Percentiles rank a stretch among this genome's conserved stretches.
phyloP scores from a whole-genome alignment of 92 coral and sea anemone species.

The Palythoa grandiflora region DNA sequence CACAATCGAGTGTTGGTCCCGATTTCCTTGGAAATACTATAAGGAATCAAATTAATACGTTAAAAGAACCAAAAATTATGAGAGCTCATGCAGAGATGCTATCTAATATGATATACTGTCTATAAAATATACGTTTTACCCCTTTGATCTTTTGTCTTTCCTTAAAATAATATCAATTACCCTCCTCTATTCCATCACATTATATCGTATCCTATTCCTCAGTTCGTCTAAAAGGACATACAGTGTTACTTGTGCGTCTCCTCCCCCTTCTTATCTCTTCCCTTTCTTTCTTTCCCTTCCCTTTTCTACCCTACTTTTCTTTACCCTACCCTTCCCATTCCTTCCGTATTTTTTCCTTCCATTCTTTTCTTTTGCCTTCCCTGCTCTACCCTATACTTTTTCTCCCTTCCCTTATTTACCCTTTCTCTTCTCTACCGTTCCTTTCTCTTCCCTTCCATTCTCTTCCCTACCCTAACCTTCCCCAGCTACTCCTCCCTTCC shows the following conservation, averaged over 20 bases:
- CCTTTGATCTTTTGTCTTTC: too few species aligned
- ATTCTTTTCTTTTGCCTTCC: background rate
- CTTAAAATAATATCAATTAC: too few species aligned
- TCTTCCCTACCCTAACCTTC: background rate
- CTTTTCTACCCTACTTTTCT: background rate
- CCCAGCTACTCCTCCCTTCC: background rate
- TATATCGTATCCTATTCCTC: background rate
- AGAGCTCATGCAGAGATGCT: background rate
- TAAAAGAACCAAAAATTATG: background rate
- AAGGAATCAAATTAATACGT: background rate
- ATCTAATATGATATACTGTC: background rate
- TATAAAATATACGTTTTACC: too few species aligned
- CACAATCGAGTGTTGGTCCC: conserved; percentile 72
- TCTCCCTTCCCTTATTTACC: background rate
- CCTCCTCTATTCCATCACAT: background rate
- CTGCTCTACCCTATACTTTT: background rate
- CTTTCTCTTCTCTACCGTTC: background rate
- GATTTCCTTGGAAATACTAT: conserved; percentile 77
- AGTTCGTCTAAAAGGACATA: background rate
- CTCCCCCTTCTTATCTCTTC: background rate
- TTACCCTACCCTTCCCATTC: background rate
- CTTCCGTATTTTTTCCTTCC: too few species aligned
- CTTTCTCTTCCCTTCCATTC: background rate
- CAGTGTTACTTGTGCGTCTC: background rate
- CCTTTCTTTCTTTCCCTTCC: background rate